A percentile compares a stretch with the other conserved stretches of the same genome.
Evolutionary conservation across 1,140 invertebrate genomes (phyloP).

Genomic region (Teleopsis dalmanni): DNA sequence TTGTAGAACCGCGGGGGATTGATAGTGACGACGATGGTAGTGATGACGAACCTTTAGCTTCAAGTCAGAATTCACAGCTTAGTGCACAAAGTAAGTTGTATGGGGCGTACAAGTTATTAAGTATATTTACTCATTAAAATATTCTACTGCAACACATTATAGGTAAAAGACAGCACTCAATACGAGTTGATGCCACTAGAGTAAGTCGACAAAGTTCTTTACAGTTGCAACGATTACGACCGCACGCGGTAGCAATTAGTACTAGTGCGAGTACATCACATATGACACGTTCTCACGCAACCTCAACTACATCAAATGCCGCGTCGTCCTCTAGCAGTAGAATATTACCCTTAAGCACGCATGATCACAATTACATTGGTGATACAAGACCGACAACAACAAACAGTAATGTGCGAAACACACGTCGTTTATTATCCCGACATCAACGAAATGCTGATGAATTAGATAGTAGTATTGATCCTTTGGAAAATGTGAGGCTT

Average conservation of each 20-base stretch:
- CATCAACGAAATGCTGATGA: constrained; percentile 42
- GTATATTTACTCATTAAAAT: background rate
- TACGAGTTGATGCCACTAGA: background rate
- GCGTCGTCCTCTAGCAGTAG: constrained; percentile 14
- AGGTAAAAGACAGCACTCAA: no score
- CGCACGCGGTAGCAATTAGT: constrained; percentile 12
- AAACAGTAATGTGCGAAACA: constrained; percentile 15
- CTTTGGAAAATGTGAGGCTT: constrained; percentile 24
- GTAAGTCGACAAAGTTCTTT: constrained; percentile 1
- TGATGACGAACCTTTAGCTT: constrained; percentile 37
- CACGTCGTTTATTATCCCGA: constrained; percentile 32
- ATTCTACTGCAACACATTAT: no score
- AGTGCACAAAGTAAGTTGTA: constrained; percentile 26
- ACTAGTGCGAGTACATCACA: no score
- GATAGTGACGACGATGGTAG: constrained; percentile 32
- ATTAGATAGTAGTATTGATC: constrained; percentile 36
- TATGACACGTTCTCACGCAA: constrained; percentile 41
- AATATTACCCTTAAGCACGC: constrained; percentile 13
- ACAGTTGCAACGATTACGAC: constrained; percentile 7
- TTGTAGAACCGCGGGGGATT: constrained; percentile 17
- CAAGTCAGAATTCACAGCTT: constrained; percentile 23
- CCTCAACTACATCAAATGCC: constrained; percentile 25
- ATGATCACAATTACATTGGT: constrained; percentile 41
- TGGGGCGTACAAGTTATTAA: background rate
- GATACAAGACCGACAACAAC: constrained; percentile 17